phyloP scores from a whole-genome alignment of 2,113 vertebrate genomes.

The Gorilla gorilla region DNA sequence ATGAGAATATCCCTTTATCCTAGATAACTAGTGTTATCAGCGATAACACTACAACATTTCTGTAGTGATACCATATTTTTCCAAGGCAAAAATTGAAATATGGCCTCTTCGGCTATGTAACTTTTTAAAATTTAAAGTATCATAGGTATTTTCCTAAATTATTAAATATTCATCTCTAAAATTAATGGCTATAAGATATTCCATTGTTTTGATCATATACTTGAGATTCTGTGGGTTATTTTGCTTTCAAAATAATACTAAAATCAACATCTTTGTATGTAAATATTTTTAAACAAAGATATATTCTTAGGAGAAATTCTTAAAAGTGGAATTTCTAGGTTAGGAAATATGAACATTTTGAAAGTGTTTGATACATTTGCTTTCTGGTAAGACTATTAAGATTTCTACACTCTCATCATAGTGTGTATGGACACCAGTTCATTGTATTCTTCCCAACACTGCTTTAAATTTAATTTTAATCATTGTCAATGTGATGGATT shows the following conservation, averaged over 20 bases:
- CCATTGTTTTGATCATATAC: not conserved
- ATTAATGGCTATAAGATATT: not conserved
- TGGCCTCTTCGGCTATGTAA: not conserved
- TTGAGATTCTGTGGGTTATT: not conserved
- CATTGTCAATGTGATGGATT: not conserved
- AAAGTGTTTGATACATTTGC: not conserved
- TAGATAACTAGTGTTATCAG: not conserved
- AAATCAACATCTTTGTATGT: not conserved
- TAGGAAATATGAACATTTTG: not conserved
- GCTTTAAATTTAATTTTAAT: constrained; percentile 3
- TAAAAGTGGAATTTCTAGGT: not conserved
- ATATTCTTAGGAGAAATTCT: not conserved
- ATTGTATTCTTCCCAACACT: not conserved
- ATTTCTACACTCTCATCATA: not conserved
- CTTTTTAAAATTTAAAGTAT: constrained; percentile 7
- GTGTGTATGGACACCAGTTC: not conserved
- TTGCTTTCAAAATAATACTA: not conserved
- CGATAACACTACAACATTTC: not conserved
- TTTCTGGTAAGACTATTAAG: not conserved
- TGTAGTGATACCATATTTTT: not conserved
- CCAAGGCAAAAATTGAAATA: not conserved
- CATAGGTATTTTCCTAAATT: not conserved
- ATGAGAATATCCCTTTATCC: not conserved
- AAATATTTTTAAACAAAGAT: not conserved
- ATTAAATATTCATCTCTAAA: not conserved